Evolutionary conservation across 2,888 invertebrate genomes (phyloP), one percentile per base, ranked within the genome.

Genomic region (Dexiosoma caninum): DNA sequence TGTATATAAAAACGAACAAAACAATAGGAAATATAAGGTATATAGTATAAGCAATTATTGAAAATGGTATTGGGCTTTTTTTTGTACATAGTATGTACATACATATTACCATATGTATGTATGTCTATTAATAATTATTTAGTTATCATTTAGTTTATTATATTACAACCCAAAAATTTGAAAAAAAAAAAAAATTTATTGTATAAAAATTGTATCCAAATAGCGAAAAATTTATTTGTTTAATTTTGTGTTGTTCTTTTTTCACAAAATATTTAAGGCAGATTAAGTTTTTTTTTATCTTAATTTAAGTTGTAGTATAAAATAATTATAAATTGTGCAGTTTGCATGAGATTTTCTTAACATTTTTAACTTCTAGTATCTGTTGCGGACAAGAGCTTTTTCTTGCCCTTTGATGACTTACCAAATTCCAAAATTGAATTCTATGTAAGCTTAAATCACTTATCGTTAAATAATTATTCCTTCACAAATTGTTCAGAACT

Each of bases 301-400:
- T 62, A 37, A 37, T 35, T 55, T 78, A 60, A 64, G 46, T 83
- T 67, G 81, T 78, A 84, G 72, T 78, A 75, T 19, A 69, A 60
- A 60, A 37, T 40, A 23, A 60, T 55, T 74, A 40, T 57, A 81
- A 71, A 60, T 72, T 81, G 62, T 77, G 81, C 64, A 42, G 57
- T 77, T 77, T 76, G 62, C 64, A 57, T 46, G 60, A 69, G 62
- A 70, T 59, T 64, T 70, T 53, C 16, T 14, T 8, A 23, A 7
- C 40, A 12, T 16, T 23, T 62, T 35, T 46, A 19, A 59, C 32
- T 42, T 75, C 86, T 90, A 89, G 87, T 84, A 87, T 89, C 89
- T n/a, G n/a, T n/a, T n/a, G n/a, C n/a, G n/a, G n/a, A n/a, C n/a
- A n/a, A n/a, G n/a, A n/a, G n/a, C n/a, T n/a, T n/a, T n/a, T n/a